Base-by-base conservation (phyloP, 2,888 invertebrate genomes). In the Ochlodes sylvanus region DNA sequence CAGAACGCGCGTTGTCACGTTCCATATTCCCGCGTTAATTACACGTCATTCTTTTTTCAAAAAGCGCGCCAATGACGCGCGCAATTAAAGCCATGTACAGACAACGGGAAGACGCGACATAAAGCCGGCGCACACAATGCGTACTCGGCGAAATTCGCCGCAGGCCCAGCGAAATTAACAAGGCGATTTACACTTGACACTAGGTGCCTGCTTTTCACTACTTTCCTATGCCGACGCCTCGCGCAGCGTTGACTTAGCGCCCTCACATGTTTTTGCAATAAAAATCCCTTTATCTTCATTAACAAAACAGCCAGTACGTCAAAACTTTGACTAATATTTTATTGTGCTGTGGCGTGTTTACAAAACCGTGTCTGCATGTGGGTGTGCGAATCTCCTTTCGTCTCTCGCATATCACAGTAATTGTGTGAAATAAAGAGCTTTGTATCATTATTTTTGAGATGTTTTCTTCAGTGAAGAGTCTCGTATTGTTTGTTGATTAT, bases 101-200 rank as follows among this genome's bases (percentile, higher is more conserved):
- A 92, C 92, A 92, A 92, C 90, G 86, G 88, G 87, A 92, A 92
- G 91, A 90, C 87, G 90, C 87, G 90, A 89, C 90, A 91, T 92
- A 92, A 93, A 92, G 93, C 91, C 91, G 83, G 85, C 84, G 82
- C 79, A 90, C 90, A 93, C 93, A 94, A 92, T 93, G 87, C 90
- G 88, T 93, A 91, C 93, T 93, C 92, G 84, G 87, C 87, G 81
- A 92, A 93, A 92, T 92, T 92, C 87, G 94, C 94, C 93, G 93
- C 94, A 89, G 92, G 93, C 84, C 86, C 82, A 83, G 86, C 81
- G 85, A 93, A 93, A 93, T 94, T 93, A 94, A 94, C 93, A 93
- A 94, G 93, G 92, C 92, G 93, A 94, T 94, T 93, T 94, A 92
- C 91, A 90, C 93, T 93, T 92, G 91, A 90, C 92, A 91, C 92